Evolutionary conservation across 2,888 invertebrate species (phyloP).

Genomic region (Osmoderma eremita): DNA sequence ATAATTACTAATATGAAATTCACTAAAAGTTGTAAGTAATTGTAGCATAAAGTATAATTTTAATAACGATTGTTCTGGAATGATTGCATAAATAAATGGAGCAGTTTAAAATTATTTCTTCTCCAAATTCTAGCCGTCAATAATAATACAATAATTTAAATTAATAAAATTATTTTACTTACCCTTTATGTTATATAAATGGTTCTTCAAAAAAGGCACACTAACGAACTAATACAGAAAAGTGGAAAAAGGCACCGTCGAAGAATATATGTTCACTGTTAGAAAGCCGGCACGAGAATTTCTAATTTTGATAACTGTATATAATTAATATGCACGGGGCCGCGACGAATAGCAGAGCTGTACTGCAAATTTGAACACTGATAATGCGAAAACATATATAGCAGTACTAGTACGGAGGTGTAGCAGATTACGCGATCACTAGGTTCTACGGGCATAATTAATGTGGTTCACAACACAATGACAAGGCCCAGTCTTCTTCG

Average conservation of each 20-base stretch:
- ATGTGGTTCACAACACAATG: slow-evolving; percentile 28
- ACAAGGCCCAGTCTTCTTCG: slow-evolving; percentile 19
- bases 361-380: slow-evolving; percentile 33
- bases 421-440: slow-evolving; percentile 30
- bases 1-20: no score
- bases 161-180: not conserved
- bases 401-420: slow-evolving; percentile 30
- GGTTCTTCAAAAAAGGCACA: not conserved
- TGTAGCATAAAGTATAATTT: no score
- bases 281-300: slow-evolving; percentile 35
- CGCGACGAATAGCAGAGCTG: slow-evolving; percentile 16
- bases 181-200: not conserved
- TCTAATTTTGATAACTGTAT: slow-evolving; percentile 38
- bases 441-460: slow-evolving; percentile 28
- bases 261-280: slow-evolving; percentile 33
- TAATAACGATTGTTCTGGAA: no score
- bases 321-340: slow-evolving; percentile 29
- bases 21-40: no score
- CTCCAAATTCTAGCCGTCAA: no score
- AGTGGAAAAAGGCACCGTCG: not conserved
- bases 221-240: not conserved
- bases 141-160: no score
- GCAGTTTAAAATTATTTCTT: no score
- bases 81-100: no score
- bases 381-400: slow-evolving; percentile 33